Base-by-base conservation (phyloP, 2,113 vertebrate genomes). In the Entomyzon cyanotis region DNA sequence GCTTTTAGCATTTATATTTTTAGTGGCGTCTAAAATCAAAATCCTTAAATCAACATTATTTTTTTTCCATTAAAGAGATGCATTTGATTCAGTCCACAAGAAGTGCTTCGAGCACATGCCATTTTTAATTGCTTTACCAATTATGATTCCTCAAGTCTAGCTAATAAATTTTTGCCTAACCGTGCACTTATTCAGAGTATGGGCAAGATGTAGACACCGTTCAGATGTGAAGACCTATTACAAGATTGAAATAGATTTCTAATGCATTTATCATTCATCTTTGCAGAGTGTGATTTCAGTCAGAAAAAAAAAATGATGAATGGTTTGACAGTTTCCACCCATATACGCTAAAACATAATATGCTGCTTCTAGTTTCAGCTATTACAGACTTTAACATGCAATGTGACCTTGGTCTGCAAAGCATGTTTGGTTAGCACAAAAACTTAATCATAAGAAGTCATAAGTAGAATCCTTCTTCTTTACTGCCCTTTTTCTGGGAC, bases 371-470 rank as follows among this genome's bases (percentile, higher is more conserved):
- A 77, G 92, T 96, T 97, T 75, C 79, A 92, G 94, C 97, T 94
- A 95, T 98, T 97, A 97, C 85, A 89, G 95, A 96, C 97, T 95
- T 97, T 98, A 97, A 97, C 96, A 97, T 98, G 94, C 96, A 98
- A 94, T 97, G 97, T 98, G 98, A 98, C 98, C 98, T 98, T 98
- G 98, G 97, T 98, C 96, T 97, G 96, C 95, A 98, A 97, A 97
- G 91, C 95, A 97, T 98, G 96, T 98, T 98, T 98, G 96, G 97
- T 98, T 97, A 98, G 96, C 97, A 97, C 97, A 98, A 97, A 98
- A 98, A 97, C 97, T 98, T 98, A 98, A 98, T 98, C 98, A 98
- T 98, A 97, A 97, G 96, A 98, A 98, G 97, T 98, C 97, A 96
- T 97, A 98, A 98, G 98, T 98, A 98, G 97, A 97, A 98, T 96